phyloP scores from a whole-genome alignment of 2,797 vertebrate species.

The Ficedula albicollis region DNA sequence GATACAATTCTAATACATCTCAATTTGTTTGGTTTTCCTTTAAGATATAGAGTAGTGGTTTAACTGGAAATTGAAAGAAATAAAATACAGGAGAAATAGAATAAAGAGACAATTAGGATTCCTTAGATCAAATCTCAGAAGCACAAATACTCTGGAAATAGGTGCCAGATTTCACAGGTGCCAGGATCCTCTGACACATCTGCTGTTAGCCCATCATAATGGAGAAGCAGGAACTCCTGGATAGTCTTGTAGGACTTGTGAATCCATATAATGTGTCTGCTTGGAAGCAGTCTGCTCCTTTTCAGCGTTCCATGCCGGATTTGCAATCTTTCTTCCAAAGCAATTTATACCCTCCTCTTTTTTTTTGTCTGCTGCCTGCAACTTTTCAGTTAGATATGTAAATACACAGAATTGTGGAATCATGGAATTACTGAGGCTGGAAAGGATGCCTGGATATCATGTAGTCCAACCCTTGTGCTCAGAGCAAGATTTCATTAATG shows the following conservation, averaged over 20 bases:
- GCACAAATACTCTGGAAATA: not conserved
- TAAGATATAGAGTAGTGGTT: not conserved
- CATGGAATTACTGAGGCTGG: not conserved
- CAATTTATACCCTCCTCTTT: not conserved
- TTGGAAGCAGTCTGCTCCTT: not conserved
- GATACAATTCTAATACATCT: not conserved
- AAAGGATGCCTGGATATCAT: not conserved
- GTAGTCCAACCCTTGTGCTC: not conserved
- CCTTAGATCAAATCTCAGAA: not conserved
- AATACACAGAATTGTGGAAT: not conserved
- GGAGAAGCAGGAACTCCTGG: not conserved
- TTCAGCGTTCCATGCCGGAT: not conserved
- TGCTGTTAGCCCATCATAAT: not conserved
- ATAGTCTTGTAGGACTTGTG: not conserved
- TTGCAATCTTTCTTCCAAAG: not conserved
- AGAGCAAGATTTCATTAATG: not conserved
- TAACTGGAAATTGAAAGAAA: not conserved
- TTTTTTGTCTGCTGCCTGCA: not conserved
- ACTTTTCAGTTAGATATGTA: not conserved
- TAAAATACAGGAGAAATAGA: not conserved
- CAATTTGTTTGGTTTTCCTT: not conserved
- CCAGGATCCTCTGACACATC: rapidly evolving
- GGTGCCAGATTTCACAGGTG: not conserved
- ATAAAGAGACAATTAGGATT: not conserved
- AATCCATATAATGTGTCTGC: not conserved